Conservation (phyloP, 1,140 invertebrate genomes). For the Bursaphelenchus mucronatus region DNA sequence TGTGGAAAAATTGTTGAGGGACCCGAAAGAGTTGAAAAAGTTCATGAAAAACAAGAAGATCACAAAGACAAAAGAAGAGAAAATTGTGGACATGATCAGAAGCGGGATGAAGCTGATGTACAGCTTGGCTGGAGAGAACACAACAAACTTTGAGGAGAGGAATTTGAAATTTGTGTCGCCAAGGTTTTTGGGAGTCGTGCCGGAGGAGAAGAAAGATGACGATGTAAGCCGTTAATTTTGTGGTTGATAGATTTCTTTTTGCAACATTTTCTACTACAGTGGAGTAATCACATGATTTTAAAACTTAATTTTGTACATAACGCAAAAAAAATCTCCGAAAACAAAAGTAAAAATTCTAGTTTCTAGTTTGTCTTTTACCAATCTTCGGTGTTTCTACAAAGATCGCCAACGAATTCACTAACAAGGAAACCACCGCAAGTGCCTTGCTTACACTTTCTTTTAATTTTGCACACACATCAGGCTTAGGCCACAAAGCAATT, state of each 20-base stretch:
- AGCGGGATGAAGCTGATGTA: conserved; percentile 48
- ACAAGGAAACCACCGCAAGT: no score
- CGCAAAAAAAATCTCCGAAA: no score
- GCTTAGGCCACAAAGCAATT: no score
- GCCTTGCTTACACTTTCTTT: no score
- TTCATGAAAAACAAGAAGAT: background rate
- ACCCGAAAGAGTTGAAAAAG: background rate
- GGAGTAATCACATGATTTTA: background rate
- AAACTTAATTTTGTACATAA: background rate
- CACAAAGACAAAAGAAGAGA: conserved; percentile 25
- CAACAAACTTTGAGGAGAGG: conserved; percentile 15
- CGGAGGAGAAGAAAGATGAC: conserved; percentile 14
- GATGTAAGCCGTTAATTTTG: no score
- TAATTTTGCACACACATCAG: no score
- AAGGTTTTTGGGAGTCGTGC: conserved; percentile 15
- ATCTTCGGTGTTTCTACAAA: no score
- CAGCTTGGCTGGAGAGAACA: conserved; percentile 32
- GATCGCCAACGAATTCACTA: no score
- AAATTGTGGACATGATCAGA: conserved; percentile 32
- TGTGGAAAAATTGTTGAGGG: conserved; percentile 1
- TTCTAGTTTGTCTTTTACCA: no score
- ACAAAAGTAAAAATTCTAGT: no score
- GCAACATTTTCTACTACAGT: no score
- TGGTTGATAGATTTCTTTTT: no score
- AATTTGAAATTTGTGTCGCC: conserved; percentile 11